These are phyloP conservation scores for Pitta sordida DNA, from an alignment of 2,113 vertebrate genomes.

Conservation along the genomic window DNA sequence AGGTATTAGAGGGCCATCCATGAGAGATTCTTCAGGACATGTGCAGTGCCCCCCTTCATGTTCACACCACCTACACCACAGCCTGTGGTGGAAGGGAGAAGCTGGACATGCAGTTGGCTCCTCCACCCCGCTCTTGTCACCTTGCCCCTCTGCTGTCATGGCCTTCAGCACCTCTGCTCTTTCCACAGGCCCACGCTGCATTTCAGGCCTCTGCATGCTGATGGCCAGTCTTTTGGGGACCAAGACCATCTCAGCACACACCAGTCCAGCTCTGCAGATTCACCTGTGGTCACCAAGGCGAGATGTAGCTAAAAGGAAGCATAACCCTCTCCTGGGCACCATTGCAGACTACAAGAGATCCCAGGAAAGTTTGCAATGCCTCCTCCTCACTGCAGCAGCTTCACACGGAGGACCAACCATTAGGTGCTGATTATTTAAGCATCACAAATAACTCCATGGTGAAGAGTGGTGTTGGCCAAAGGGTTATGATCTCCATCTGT, in stretches of 20 bases:
- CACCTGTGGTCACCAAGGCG: neutral
- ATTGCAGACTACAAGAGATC: neutral
- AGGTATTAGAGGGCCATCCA: neutral
- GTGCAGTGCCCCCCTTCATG: accelerated
- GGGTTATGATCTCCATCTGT: neutral
- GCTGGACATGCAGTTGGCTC: neutral
- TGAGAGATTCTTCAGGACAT: neutral
- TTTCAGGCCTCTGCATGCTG: neutral
- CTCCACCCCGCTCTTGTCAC: neutral
- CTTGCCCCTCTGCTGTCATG: neutral
- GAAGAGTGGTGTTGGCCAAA: neutral
- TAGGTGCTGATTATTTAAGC: neutral
- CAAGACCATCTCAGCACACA: neutral
- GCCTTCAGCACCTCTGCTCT: neutral
- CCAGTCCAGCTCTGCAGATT: neutral
- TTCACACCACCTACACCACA: neutral
- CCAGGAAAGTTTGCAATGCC: neutral
- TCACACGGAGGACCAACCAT: neutral
- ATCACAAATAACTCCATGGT: neutral
- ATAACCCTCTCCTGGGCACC: neutral
- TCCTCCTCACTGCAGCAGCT: neutral
- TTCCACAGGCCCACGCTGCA: neutral
- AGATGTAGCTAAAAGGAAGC: neutral
- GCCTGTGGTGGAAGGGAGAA: neutral
- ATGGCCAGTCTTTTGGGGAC: neutral